phyloP scores from a whole-genome alignment of 2,888 invertebrate genomes.

The Cremastinae sp. region DNA sequence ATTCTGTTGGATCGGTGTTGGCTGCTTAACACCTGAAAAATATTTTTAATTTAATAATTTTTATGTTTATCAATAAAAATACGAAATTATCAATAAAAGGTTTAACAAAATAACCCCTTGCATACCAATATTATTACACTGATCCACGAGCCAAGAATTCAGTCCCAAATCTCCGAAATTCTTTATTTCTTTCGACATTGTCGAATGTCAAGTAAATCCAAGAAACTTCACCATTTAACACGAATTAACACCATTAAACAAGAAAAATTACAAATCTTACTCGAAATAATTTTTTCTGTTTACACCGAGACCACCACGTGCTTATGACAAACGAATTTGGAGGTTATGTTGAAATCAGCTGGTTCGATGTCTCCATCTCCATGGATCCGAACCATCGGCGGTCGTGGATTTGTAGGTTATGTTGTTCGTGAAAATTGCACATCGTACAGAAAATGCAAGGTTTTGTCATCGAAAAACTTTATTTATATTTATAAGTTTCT shows the following conservation, averaged over 20 bases:
- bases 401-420: too few species aligned
- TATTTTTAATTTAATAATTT: conserved; percentile 12
- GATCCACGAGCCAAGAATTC: conserved; percentile 88
- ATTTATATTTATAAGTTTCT: background rate
- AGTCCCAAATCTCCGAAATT: conserved; percentile 85
- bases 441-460: background rate
- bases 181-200: conserved; percentile 62
- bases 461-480: background rate
- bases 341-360: background rate
- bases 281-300: conserved; percentile 4
- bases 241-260: background rate
- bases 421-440: too few species aligned
- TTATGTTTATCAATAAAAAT: too few species aligned
- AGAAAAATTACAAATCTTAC: background rate
- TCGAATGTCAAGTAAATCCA: background rate
- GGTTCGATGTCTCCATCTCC: too few species aligned
- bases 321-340: conserved; percentile 2
- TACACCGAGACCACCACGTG: conserved; percentile 32
- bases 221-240: too few species aligned
- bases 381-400: too few species aligned
- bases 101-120: background rate
- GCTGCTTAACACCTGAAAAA: conserved; percentile 86
- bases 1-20: conserved; percentile 91
- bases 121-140: conserved; percentile 86
- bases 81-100: too few species aligned